Conservation (phyloP, 2,113 vertebrate species). For the Mesocricetus auratus region DNA sequence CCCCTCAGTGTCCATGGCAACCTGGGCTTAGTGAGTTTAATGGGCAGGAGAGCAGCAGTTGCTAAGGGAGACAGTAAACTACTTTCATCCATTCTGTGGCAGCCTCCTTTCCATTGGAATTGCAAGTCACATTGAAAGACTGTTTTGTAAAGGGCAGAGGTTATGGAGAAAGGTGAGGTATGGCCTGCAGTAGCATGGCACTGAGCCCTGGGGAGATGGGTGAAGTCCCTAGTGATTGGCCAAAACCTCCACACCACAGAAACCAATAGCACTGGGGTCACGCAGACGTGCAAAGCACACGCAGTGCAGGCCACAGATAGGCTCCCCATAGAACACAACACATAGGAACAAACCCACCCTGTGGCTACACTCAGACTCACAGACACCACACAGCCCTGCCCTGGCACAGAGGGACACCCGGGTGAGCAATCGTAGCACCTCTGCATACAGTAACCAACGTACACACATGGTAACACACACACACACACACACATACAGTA, state of each 20-base stretch:
- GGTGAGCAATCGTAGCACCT: accelerated
- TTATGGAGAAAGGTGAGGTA: neutral
- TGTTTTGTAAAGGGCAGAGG: neutral
- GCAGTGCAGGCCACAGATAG: neutral
- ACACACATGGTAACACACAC: too few relatives aligned
- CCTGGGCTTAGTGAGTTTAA: constrained; percentile 85
- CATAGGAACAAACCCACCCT: neutral
- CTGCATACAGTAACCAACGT: too few relatives aligned
- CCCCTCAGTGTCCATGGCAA: constrained; percentile 86
- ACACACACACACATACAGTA: too few relatives aligned
- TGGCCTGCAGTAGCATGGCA: neutral
- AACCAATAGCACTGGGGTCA: neutral
- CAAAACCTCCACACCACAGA: neutral
- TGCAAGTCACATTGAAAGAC: constrained; percentile 48
- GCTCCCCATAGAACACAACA: neutral
- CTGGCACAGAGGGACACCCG: neutral
- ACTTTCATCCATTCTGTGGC: constrained; percentile 63
- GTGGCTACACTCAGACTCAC: neutral
- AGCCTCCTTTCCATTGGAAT: constrained; percentile 43
- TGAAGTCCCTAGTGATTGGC: neutral
- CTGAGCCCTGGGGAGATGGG: neutral
- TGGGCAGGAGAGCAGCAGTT: constrained; percentile 85
- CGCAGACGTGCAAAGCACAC: neutral
- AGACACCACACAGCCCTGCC: neutral
- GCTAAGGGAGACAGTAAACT: constrained; percentile 89